These are phyloP conservation scores for Netelia inedita DNA, from an alignment of 2,888 invertebrate genomes.

Conservation along the genomic window DNA sequence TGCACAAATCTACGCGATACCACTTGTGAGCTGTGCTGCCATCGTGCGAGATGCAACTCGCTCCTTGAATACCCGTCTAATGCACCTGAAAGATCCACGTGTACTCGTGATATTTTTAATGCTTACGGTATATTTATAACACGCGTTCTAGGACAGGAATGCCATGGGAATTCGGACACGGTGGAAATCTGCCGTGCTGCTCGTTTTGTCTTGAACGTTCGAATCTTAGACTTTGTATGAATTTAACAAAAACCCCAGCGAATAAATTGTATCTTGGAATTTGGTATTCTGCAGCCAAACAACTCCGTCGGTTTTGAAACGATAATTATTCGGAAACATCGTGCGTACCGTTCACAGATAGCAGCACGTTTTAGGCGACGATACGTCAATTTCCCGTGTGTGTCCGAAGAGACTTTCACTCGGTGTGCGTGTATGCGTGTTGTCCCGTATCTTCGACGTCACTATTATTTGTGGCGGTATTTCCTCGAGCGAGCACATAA, in stretches of 20 bases:
- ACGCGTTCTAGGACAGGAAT: not conserved
- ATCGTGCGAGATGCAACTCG: not conserved
- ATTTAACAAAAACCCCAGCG: not conserved
- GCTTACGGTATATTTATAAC: not conserved
- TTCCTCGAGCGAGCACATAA: constrained; percentile 53
- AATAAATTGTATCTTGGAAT: not conserved
- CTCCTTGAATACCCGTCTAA: not conserved
- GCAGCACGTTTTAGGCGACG: constrained; percentile 50
- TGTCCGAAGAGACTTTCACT: constrained; percentile 55
- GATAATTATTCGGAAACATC: constrained; percentile 24
- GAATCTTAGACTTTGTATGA: not conserved
- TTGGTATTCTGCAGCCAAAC: not conserved
- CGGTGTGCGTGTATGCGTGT: constrained; percentile 13
- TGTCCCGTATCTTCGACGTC: constrained; percentile 58
- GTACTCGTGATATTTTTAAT: constrained; percentile 31
- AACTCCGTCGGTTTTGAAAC: constrained; percentile 27
- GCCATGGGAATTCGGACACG: not conserved
- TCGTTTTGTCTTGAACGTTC: not conserved
- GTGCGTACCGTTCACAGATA: constrained; percentile 62
- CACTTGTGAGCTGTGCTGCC: constrained; percentile 7
- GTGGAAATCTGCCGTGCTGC: constrained; percentile 7
- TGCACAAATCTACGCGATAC: constrained; percentile 24
- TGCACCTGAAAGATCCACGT: constrained; percentile 34
- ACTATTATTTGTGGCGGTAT: constrained; percentile 71
- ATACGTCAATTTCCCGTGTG: constrained; percentile 51